Evolutionary conservation across 2,888 invertebrate genomes (phyloP), one percentile per base, ranked within the genome.

Genomic region (Mesopsocus fuscifrons): DNA sequence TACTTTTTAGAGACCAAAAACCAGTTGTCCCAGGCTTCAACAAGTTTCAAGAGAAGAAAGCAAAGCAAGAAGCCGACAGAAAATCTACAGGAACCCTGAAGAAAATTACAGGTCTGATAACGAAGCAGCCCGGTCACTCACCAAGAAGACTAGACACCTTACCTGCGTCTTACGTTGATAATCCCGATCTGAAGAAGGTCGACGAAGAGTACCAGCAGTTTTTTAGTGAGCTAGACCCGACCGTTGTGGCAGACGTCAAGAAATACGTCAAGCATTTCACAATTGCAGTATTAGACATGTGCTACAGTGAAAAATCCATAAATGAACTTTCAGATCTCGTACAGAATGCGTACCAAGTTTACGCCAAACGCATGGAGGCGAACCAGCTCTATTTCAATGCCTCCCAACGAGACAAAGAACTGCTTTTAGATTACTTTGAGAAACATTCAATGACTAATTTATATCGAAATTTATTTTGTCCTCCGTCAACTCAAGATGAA

Each of bases 351-450:
- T 98, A 95, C 60, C 48, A 49, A 6, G 59, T 64, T n/a, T 76
- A 87, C 59, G 71, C 72, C 49, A 77, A 79, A 48, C 69, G 79
- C 51, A 71, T 87, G 64, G 77, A 80, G 51, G 66, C 67, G n/a
- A 67, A 71, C 49, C 54, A 65, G 1, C 66, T 70, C 53, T 82
- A 78, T 59, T 59, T 20, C 9, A n/a, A 26, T 15, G 23, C 17
- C 18, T 6, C 72, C 33, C 58, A 69, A 1, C 89, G 91, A 51
- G 71, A 76, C 33, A 75, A 77, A 52, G 88, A 89, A 53, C 72
- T 75, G 51, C 68, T 95, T 46, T 71, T 94, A 57, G 91, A 94
- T 63, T 88, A 85, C 57, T 81, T 87, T 38, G 98, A 99, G 64
- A 85, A 84, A 55, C 89, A 88, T 57, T 74, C 92, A 41, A 92